Evolutionary conservation across 2,888 invertebrate species (phyloP), one percentile per base, ranked within the genome.

Genomic region (Mythimna lalbum): DNA sequence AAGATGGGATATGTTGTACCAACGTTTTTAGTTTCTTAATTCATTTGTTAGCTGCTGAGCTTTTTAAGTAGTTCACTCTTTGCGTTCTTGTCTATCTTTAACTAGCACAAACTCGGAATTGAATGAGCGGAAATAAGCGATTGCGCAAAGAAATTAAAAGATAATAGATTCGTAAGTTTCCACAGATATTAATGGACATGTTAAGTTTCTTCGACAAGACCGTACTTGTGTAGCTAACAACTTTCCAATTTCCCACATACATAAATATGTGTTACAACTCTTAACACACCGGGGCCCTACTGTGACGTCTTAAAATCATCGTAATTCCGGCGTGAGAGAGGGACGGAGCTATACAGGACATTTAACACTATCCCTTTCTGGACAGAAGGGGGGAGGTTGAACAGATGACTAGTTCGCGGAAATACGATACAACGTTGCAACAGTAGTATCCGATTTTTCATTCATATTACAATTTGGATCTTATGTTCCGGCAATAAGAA

Each of bases 201-300:
- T 74, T 74, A 73, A 77, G 76, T 79, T 75, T 82, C 69, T 78
- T 77, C 73, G 53, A 72, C 73, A 56, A 73, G 72, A 75, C 59
- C 69, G 69, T 69, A 66, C 57, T 73, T 55, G 53, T 64, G 78
- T 71, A 71, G 73, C 77, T 83, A 80, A 86, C 80, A 84, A 87
- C 91, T 90, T 90, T 90, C 90, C 80, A 86, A 87, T 87, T 89
- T 90, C 88, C 86, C 89, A 89, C 87, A 86, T 77, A 80, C 85
- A 85, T 79, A 76, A 78, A 68, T 80, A 78, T 74, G 78, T 81
- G 85, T 74, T 74, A 78, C 74, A 78, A 76, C 75, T 76, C 64
- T 69, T 73, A 77, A 81, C 80, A 66, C 73, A 79, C 17, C 43
- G 43, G 43, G 70, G 72, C 43, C 43, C 43, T 43, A 43, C 17